These are phyloP conservation scores for Eupithecia pulchellata DNA, from an alignment of 2,888 invertebrate species.

Conservation along the genomic window DNA sequence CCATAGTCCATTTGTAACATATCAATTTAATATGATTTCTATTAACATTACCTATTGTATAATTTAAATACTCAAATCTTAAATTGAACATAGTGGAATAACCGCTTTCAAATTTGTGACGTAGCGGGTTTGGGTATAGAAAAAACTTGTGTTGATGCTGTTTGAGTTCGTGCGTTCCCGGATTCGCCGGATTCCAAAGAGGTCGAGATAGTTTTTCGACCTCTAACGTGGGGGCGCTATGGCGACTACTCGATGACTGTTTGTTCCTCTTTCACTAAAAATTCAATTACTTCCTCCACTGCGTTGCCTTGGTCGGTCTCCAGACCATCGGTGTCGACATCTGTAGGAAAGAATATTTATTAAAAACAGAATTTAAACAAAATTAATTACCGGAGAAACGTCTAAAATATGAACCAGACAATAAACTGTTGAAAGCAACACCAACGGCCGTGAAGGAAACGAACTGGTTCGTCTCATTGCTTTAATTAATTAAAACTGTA, in stretches of 20 bases:
- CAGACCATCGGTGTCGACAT: conserved; percentile 96
- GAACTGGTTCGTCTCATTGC: background rate
- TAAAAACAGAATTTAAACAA: background rate
- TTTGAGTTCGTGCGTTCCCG: conserved; percentile 53
- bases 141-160: conserved; percentile 57
- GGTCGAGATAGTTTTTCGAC: conserved; percentile 65
- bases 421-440: background rate
- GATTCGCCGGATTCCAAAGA: conserved; percentile 51
- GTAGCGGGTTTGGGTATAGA: conserved; percentile 65
- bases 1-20: conserved; percentile 78
- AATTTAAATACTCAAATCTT: conserved; percentile 73
- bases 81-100: conserved; percentile 70
- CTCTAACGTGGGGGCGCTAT: conserved; percentile 63
- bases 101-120: conserved; percentile 45
- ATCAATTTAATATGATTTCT: conserved; percentile 83
- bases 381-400: background rate
- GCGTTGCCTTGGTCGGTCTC: conserved; percentile 94
- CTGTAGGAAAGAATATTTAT: conserved; percentile 79
- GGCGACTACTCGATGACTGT: conserved; percentile 90
- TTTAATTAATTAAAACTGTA: too few species aligned
- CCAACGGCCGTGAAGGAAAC: background rate
- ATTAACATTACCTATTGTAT: conserved; percentile 82
- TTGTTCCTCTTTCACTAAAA: conserved; percentile 98
- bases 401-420: background rate
- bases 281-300: conserved; percentile 98